These are phyloP conservation scores for Acromyrmex heyeri DNA, from an alignment of 1,140 invertebrate genomes.

Conservation along the genomic window DNA sequence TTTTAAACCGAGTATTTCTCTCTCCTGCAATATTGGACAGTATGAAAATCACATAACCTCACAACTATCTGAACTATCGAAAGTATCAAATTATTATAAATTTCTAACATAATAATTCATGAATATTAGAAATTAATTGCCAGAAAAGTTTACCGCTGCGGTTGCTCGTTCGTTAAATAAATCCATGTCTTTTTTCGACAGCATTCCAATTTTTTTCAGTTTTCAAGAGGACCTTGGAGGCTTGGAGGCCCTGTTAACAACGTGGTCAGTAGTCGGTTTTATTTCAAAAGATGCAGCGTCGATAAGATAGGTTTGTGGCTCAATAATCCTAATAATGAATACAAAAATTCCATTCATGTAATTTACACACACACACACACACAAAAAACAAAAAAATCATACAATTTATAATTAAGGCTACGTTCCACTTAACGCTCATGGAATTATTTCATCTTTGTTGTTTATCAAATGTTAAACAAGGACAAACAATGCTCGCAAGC, in stretches of 20 bases:
- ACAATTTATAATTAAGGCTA: no score
- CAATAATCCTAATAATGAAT: no score
- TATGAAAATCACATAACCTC: conserved; percentile 68
- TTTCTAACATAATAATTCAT: background rate
- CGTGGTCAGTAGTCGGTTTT: conserved; percentile 11
- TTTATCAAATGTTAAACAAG: no score
- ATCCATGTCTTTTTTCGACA: conserved; percentile 70
- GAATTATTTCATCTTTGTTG: no score
- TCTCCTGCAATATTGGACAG: conserved; percentile 82
- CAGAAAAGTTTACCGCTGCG: conserved; percentile 68
- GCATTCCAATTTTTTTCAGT: background rate
- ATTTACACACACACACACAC: no score
- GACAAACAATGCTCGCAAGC: no score
- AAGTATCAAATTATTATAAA: background rate
- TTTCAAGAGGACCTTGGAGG: background rate
- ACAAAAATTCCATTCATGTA: no score
- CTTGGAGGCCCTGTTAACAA: background rate
- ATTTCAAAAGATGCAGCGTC: background rate
- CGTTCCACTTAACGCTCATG: no score
- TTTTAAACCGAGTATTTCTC: conserved; percentile 86
- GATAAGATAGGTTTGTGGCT: background rate
- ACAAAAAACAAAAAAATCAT: no score
- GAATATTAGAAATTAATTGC: conserved; percentile 12
- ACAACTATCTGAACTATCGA: background rate
- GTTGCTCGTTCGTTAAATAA: conserved; percentile 69